Conservation (phyloP, 1,140 invertebrate genomes). For the Dreissena polymorpha region DNA sequence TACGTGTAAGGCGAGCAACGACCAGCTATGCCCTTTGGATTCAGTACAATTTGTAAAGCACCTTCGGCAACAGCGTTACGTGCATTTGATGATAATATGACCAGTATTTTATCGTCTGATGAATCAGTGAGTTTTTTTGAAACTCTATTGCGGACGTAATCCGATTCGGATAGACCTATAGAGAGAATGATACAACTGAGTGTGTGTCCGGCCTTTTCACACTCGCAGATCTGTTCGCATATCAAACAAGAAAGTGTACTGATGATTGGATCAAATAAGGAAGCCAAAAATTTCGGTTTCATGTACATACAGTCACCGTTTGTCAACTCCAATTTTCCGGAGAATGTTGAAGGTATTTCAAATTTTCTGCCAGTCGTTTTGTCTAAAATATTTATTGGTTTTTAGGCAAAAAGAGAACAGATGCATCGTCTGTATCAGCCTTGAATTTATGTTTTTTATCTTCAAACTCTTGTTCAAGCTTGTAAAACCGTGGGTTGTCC, state of each 20-base stretch:
- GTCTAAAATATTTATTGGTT: too few species aligned
- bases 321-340: not conserved
- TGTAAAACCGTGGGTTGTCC: not conserved
- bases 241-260: not conserved
- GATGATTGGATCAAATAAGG: conserved; percentile 7
- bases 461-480: conserved; percentile 15
- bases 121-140: too few species aligned
- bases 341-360: not conserved
- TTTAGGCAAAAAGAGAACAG: too few species aligned
- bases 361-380: not conserved
- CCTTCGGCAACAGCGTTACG: not conserved
- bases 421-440: not conserved
- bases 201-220: not conserved
- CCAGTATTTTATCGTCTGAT: not conserved
- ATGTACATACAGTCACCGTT: not conserved
- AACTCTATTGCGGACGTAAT: not conserved
- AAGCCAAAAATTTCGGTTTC: not conserved
- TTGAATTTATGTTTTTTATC: not conserved
- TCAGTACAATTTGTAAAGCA: not conserved
- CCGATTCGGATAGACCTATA: conserved; percentile 41
- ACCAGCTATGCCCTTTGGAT: not conserved
- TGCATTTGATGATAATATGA: not conserved
- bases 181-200: conserved; percentile 18
- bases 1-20: conserved; percentile 4
- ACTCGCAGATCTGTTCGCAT: not conserved